A percentile compares a stretch with the other conserved stretches of the same genome.
Evolutionary conservation across 2,113 vertebrate genomes (phyloP).

Genomic region (Speoplatyrhinus poulsoni): DNA sequence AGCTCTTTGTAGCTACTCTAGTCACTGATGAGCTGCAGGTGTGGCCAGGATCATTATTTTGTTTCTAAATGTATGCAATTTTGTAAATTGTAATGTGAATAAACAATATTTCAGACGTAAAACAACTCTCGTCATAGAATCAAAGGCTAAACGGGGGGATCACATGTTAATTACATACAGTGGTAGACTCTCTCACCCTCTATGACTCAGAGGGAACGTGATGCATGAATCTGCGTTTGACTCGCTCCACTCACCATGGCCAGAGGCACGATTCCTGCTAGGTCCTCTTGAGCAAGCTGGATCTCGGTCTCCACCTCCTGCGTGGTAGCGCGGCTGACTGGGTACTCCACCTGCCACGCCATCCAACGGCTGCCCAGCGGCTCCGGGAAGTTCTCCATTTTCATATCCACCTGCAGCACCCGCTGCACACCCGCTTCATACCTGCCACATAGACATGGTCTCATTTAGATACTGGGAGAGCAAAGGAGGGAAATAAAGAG

Average conservation of each 20-base stretch:
- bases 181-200: no score
- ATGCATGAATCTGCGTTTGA: slow-evolving; percentile 19
- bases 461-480: background rate
- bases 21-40: background rate
- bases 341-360: slow-evolving; percentile 95
- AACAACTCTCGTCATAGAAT: background rate
- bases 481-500: background rate
- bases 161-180: no score
- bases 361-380: slow-evolving; percentile 87
- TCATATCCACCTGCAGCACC: slow-evolving; percentile 90
- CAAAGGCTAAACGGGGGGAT: background rate
- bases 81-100: background rate
- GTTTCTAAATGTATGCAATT: no score
- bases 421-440: slow-evolving; percentile 80
- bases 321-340: slow-evolving; percentile 69
- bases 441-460: slow-evolving; percentile 67
- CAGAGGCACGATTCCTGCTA: slow-evolving; percentile 87
- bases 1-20: background rate
- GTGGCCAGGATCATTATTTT: background rate
- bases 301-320: slow-evolving; percentile 86
- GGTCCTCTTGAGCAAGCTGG: slow-evolving; percentile 88
- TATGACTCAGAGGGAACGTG: no score
- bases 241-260: slow-evolving; percentile 87
- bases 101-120: no score
- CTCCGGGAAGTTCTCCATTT: slow-evolving; percentile 86